These are phyloP conservation scores for Agriopis marginaria DNA, from an alignment of 2,888 invertebrate genomes.

Conservation along the genomic window DNA sequence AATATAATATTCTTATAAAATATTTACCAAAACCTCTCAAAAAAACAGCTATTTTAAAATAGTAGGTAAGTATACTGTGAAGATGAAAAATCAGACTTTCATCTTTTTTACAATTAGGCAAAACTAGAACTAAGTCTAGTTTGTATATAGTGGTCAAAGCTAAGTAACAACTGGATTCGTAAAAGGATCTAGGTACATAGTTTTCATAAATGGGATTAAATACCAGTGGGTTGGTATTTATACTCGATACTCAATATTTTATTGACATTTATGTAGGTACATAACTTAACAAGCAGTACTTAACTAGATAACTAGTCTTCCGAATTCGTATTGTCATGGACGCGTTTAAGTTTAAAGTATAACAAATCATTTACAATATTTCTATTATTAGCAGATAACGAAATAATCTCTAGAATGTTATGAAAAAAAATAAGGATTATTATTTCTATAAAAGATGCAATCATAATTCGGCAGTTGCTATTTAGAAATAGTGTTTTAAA, in stretches of 20 bases:
- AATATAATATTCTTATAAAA: conserved; percentile 33
- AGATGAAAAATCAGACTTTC: conserved; percentile 62
- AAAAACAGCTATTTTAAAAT: conserved; percentile 49
- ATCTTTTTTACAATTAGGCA: conserved; percentile 46
- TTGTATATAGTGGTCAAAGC: conserved; percentile 56
- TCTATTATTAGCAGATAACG: conserved; percentile 5
- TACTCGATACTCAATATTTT: too few species aligned
- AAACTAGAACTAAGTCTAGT: conserved; percentile 44
- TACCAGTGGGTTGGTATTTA: too few species aligned
- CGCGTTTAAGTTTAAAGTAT: conserved; percentile 35
- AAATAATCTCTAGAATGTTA: conserved; percentile 11
- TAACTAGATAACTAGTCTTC: conserved; percentile 64
- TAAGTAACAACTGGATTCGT: conserved; percentile 46
- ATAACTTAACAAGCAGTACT: conserved; percentile 19
- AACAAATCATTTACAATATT: not conserved
- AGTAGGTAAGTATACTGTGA: conserved; percentile 50
- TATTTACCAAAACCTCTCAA: conserved; percentile 51
- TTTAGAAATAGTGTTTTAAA: conserved; percentile 17
- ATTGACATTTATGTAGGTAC: too few species aligned
- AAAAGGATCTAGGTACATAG: conserved; percentile 29
- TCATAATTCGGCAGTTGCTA: conserved; percentile 12
- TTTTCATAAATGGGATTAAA: not conserved
- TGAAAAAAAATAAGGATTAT: conserved; percentile 13
- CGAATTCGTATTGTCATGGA: conserved; percentile 66
- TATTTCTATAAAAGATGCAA: conserved; percentile 19